Conservation (phyloP, 1,140 invertebrate species). For the Mycetomoellerius zeteki region DNA sequence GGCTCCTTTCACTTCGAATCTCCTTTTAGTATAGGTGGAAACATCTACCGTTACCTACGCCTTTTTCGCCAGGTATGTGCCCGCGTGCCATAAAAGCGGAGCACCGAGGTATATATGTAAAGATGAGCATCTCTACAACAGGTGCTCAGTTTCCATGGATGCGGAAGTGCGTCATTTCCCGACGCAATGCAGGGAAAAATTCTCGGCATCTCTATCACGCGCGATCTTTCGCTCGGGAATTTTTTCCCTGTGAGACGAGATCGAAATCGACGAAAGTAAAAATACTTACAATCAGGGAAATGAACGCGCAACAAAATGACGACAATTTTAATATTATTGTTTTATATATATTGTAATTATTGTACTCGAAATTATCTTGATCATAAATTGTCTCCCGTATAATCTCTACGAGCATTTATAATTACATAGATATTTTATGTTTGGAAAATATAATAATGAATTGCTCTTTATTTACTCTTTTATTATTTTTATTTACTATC, state of each 20-base stretch:
- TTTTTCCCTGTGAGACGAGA: not conserved
- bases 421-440: conserved; percentile 8
- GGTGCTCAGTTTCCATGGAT: conserved; percentile 73
- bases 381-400: not conserved
- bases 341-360: conserved; percentile 19
- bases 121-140: conserved; percentile 68
- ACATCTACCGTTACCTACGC: conserved; percentile 75
- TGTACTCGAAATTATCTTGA: not conserved
- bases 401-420: conserved; percentile 33
- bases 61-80: conserved; percentile 65
- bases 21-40: conserved; percentile 75
- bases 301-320: conserved; percentile 8
- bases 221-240: conserved; percentile 37
- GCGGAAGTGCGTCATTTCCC: conserved; percentile 66
- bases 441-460: conserved; percentile 29
- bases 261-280: not conserved
- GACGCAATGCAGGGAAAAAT: conserved; percentile 46
- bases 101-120: conserved; percentile 63
- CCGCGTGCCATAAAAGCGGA: conserved; percentile 71
- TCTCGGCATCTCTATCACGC: conserved; percentile 31
- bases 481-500: conserved; percentile 34
- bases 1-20: conserved; percentile 73
- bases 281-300: not conserved
- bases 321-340: conserved; percentile 18
- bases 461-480: conserved; percentile 6